These are phyloP conservation scores for Danio aesculapii DNA, from an alignment of 2,797 vertebrate genomes.

Conservation along the genomic window DNA sequence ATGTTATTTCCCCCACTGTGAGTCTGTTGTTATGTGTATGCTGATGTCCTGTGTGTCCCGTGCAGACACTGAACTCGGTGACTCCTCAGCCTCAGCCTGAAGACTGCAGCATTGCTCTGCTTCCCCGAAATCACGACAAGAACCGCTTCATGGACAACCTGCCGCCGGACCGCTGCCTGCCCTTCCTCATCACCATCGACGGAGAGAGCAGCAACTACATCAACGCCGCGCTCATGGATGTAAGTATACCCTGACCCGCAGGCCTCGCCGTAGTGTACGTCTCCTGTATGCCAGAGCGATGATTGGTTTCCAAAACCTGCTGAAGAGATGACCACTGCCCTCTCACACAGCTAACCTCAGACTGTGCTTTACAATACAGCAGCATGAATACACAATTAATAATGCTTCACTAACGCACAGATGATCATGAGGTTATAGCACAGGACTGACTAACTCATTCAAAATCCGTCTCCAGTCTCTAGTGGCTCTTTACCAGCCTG, in stretches of 20 bases:
- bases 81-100: conserved; percentile 97
- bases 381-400: too few relatives aligned
- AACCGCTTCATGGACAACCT: conserved; percentile 99
- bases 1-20: too few relatives aligned
- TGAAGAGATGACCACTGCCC: not conserved
- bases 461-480: too few relatives aligned
- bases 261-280: not conserved
- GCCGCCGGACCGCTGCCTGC: conserved; percentile 97
- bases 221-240: conserved; percentile 91
- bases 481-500: too few relatives aligned
- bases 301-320: not conserved
- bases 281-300: not conserved
- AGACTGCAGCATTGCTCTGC: conserved; percentile 98
- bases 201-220: conserved; percentile 99
- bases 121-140: conserved; percentile 99
- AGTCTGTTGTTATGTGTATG: too few relatives aligned
- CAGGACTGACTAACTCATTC: too few relatives aligned
- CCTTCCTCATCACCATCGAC: conserved; percentile 99
- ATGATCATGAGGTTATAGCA: too few relatives aligned
- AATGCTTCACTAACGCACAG: too few relatives aligned
- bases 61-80: conserved; percentile 97
- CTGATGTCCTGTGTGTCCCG: not conserved
- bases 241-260: conserved; percentile 71
- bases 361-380: too few relatives aligned
- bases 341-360: too few relatives aligned